Conservation (phyloP, 2,797 vertebrate genomes). For the Diplodus puntazzo region DNA sequence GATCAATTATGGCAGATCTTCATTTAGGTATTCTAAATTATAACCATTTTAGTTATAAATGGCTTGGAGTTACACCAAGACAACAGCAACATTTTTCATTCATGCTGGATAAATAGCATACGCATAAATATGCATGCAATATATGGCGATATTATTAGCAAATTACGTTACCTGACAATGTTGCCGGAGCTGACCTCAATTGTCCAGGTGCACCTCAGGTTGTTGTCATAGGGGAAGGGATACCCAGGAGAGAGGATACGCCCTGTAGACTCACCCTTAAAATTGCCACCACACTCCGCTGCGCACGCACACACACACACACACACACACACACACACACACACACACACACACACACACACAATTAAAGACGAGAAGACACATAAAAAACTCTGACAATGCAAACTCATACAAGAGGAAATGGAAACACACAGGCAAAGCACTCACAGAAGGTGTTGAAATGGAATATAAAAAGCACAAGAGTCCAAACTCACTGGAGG, state of each 20-base stretch:
- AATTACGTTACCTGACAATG: conserved; percentile 92
- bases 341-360: conserved; percentile 5
- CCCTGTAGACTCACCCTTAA: conserved; percentile 94
- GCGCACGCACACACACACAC: conserved; percentile 27
- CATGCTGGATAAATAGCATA: neutral
- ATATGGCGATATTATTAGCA: neutral
- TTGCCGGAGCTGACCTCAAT: conserved; percentile 96
- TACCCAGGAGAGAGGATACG: conserved; percentile 97
- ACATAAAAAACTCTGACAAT: neutral
- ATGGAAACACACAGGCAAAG: conserved; percentile 13
- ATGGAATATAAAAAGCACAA: conserved; percentile 12
- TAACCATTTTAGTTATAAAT: neutral
- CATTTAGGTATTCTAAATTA: conserved; percentile 12
- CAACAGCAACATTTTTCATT: neutral
- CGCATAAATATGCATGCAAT: neutral
- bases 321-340: conserved; percentile 33
- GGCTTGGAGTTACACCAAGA: neutral
- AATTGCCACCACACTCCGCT: conserved; percentile 98
- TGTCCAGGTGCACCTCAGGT: conserved; percentile 95
- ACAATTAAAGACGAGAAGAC: conserved; percentile 40
- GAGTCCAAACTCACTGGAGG: conserved; percentile 15
- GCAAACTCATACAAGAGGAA: conserved; percentile 1
- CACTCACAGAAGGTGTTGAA: neutral
- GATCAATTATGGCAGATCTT: conserved; percentile 8
- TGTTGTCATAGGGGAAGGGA: conserved; percentile 98